phyloP scores from a whole-genome alignment of 1,140 invertebrate species.

The Drosophila obscura region DNA sequence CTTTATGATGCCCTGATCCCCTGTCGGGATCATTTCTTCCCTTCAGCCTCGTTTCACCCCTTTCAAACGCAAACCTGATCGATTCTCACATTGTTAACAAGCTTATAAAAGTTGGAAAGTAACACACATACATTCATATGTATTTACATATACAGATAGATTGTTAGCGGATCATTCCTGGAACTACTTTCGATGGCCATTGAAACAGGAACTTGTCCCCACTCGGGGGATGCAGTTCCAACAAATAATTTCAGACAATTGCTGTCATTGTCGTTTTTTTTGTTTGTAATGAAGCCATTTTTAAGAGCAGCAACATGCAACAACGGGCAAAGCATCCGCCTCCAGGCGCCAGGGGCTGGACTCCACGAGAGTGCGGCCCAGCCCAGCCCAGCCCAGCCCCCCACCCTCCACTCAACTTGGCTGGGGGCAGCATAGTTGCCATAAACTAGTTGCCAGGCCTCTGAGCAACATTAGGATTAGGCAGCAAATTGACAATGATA shows the following conservation, averaged over 20 bases:
- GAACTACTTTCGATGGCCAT: slow-evolving; percentile 2
- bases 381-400: background rate
- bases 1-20: too few relatives aligned
- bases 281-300: slow-evolving; percentile 53
- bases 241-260: slow-evolving; percentile 40
- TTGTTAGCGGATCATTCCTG: slow-evolving; percentile 4
- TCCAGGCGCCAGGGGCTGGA: slow-evolving; percentile 3
- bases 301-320: slow-evolving; percentile 31
- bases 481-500: slow-evolving; percentile 82
- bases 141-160: background rate
- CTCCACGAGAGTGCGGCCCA: background rate
- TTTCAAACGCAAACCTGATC: slow-evolving; percentile 25
- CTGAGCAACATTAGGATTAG: slow-evolving; percentile 76
- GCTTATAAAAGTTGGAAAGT: slow-evolving; percentile 16
- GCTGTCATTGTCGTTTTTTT: slow-evolving; percentile 34
- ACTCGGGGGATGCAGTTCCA: background rate
- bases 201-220: slow-evolving; percentile 32
- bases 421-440: background rate
- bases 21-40: background rate
- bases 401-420: background rate
- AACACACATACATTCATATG: background rate
- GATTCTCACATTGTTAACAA: slow-evolving; percentile 16
- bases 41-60: slow-evolving; percentile 6
- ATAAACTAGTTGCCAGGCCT: slow-evolving; percentile 4
- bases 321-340: background rate